These are phyloP conservation scores for Caranx ignobilis DNA, from an alignment of 2,113 vertebrate species.

Conservation along the genomic window DNA sequence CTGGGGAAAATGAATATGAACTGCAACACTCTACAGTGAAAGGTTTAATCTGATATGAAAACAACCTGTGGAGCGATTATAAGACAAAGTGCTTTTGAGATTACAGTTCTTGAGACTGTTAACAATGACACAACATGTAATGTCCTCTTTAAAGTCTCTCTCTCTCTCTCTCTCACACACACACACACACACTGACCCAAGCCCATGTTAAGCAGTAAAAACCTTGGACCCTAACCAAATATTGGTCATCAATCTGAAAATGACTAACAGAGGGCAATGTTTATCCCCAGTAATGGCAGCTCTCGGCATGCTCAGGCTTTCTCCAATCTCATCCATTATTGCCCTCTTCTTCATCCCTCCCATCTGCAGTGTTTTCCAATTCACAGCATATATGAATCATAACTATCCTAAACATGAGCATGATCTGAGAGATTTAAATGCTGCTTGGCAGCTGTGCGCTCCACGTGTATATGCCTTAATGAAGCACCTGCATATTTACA, in stretches of 20 bases:
- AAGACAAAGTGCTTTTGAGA: background rate
- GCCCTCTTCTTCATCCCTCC: constrained; percentile 59
- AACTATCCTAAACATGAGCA: constrained; percentile 20
- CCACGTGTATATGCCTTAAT: constrained; percentile 54
- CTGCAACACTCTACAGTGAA: background rate
- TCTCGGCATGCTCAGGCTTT: constrained; percentile 48
- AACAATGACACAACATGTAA: background rate
- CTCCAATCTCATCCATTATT: constrained; percentile 58
- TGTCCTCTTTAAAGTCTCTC: background rate
- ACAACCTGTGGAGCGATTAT: background rate
- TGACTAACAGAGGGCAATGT: constrained; percentile 50
- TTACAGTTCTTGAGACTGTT: background rate
- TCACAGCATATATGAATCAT: constrained; percentile 24
- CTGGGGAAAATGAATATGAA: too few relatives aligned
- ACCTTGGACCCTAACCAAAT: constrained; percentile 42
- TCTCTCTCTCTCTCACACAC: background rate
- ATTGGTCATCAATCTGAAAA: constrained; percentile 70
- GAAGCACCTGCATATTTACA: constrained; percentile 78
- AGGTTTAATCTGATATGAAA: background rate
- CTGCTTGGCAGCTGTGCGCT: constrained; percentile 27
- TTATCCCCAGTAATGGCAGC: constrained; percentile 62
- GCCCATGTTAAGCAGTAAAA: constrained; percentile 36
- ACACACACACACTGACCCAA: background rate
- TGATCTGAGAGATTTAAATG: constrained; percentile 44
- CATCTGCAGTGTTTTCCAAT: constrained; percentile 43